A percentile compares a stretch with the other conserved stretches of the same genome.
Conservation (phyloP, 1,140 invertebrate genomes). For the Augochlora pura region DNA sequence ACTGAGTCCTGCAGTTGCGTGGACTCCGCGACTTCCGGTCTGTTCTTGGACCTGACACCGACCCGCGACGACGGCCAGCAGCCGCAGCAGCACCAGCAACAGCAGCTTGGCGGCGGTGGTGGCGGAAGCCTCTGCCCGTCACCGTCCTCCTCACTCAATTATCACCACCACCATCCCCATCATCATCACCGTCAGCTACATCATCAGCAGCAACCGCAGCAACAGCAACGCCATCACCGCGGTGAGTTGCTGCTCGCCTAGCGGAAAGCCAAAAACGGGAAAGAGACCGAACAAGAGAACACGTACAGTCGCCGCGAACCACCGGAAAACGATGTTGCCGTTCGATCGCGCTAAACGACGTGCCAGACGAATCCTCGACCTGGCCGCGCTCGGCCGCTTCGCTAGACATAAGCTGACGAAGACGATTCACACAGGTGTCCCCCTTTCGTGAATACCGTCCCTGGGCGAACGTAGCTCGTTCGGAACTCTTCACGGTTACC, state of each 20-base stretch:
- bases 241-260: constrained; percentile 84
- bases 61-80: constrained; percentile 68
- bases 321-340: constrained; percentile 27
- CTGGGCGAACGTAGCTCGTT: too few relatives aligned
- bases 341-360: not conserved
- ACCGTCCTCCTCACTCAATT: constrained; percentile 57
- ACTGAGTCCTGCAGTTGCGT: constrained; percentile 74
- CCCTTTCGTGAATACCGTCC: too few relatives aligned
- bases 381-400: not conserved
- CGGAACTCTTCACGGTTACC: too few relatives aligned
- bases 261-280: constrained; percentile 59
- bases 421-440: constrained; percentile 45
- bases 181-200: constrained; percentile 53
- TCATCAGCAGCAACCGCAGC: constrained; percentile 65
- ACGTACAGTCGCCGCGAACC: constrained; percentile 34
- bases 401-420: constrained; percentile 51
- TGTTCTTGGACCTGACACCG: constrained; percentile 74
- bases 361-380: constrained; percentile 17
- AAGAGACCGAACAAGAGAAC: constrained; percentile 25
- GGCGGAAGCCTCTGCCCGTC: constrained; percentile 59
- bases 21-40: constrained; percentile 73
- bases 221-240: constrained; percentile 81
- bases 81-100: constrained; percentile 52
- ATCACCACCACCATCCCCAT: constrained; percentile 50
- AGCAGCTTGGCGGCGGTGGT: constrained; percentile 42